phyloP scores from a whole-genome alignment of 2,113 vertebrate species.

The Barbus barbus region DNA sequence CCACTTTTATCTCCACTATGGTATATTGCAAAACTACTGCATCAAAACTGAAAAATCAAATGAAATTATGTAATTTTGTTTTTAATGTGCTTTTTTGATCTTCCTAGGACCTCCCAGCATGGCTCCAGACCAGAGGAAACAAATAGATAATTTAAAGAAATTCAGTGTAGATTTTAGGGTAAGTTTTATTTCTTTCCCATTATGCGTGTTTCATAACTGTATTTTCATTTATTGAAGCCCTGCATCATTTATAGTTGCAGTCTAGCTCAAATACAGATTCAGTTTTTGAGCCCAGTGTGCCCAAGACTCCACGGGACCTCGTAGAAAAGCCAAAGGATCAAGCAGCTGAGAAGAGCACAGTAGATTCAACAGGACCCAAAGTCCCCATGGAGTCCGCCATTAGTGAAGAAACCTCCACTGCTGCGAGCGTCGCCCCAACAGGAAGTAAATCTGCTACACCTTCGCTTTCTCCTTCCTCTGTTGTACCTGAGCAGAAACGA shows the following conservation, averaged over 20 bases:
- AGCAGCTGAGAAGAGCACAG: slow-evolving; percentile 81
- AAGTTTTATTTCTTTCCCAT: slow-evolving; percentile 69
- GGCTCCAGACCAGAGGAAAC: slow-evolving; percentile 95
- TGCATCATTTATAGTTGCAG: slow-evolving; percentile 83
- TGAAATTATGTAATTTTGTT: neutral
- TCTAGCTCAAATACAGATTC: slow-evolving; percentile 87
- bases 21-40: neutral
- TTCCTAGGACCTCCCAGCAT: slow-evolving; percentile 83
- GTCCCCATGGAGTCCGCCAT: slow-evolving; percentile 75
- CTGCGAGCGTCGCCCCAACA: slow-evolving; percentile 70
- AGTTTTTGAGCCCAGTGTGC: slow-evolving; percentile 86
- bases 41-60: neutral
- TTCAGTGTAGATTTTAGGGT: slow-evolving; percentile 99
- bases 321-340: slow-evolving; percentile 89
- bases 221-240: neutral
- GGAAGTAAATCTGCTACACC: slow-evolving; percentile 90
- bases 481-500: slow-evolving; percentile 82
- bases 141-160: slow-evolving; percentile 99
- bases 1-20: neutral
- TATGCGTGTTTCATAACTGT: neutral
- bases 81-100: neutral
- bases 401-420: slow-evolving; percentile 66
- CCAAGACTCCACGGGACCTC: slow-evolving; percentile 86
- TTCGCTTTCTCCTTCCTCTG: slow-evolving; percentile 81
- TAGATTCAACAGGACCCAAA: slow-evolving; percentile 73